Evolutionary conservation across 1,140 invertebrate genomes (phyloP).

Genomic region (Lasioglossum baleicum): DNA sequence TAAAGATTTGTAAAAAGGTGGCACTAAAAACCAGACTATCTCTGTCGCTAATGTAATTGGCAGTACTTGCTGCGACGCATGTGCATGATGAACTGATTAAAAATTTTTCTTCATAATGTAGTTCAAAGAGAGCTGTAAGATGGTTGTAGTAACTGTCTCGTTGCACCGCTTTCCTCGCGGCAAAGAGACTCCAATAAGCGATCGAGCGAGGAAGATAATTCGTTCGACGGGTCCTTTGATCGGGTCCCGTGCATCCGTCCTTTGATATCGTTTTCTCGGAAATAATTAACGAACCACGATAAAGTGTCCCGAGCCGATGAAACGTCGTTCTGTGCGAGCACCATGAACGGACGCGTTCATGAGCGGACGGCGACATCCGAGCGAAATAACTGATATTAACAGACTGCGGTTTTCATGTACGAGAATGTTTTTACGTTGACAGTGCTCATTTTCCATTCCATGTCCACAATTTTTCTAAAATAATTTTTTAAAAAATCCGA

Average conservation of each 20-base stretch:
- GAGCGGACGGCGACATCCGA: slow-evolving; percentile 61
- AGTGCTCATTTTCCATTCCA: no score
- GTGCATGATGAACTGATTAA: no score
- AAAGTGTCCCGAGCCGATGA: slow-evolving; percentile 60
- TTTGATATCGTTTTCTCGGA: slow-evolving; percentile 41
- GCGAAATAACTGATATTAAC: slow-evolving; percentile 61
- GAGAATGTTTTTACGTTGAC: no score
- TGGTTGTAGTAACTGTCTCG: background rate
- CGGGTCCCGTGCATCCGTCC: slow-evolving; percentile 5
- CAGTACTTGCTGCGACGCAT: no score
- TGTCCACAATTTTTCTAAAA: no score
- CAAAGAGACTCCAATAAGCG: background rate
- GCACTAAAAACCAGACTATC: no score
- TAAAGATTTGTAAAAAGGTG: no score
- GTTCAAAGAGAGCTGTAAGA: no score
- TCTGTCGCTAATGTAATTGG: no score
- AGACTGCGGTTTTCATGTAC: slow-evolving; percentile 41
- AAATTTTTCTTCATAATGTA: no score
- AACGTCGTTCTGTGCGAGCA: slow-evolving; percentile 55
- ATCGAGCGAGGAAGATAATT: background rate
- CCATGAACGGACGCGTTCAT: slow-evolving; percentile 51
- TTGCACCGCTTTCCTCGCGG: background rate
- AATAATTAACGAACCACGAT: slow-evolving; percentile 60
- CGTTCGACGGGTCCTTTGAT: slow-evolving; percentile 1
- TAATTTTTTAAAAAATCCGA: no score